Evolutionary conservation across 2,797 vertebrate species (phyloP).

Genomic region (Aulostomus chinensis): DNA sequence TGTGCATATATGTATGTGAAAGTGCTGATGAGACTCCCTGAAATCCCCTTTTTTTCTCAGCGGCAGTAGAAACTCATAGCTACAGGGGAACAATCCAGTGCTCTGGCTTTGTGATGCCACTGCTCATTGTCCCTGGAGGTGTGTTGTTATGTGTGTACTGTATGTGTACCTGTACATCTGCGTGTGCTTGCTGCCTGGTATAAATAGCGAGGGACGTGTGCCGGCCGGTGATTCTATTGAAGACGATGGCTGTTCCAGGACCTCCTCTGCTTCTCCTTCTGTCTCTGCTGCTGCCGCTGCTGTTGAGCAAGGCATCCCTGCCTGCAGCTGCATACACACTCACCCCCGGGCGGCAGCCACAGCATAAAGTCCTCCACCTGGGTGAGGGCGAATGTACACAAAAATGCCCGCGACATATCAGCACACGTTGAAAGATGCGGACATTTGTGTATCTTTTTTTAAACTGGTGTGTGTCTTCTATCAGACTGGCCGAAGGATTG

Average conservation of each 20-base stretch:
- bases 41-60: constrained; percentile 51
- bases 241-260: constrained; percentile 64
- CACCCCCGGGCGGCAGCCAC: constrained; percentile 55
- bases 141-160: constrained; percentile 33
- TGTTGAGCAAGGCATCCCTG: constrained; percentile 64
- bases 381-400: constrained; percentile 60
- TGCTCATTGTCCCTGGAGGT: constrained; percentile 64
- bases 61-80: constrained; percentile 63
- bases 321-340: constrained; percentile 67
- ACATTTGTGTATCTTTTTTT: too few species aligned
- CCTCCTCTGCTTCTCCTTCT: constrained; percentile 54
- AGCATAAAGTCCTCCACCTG: constrained; percentile 76
- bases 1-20: constrained; percentile 54
- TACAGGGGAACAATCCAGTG: constrained; percentile 77
- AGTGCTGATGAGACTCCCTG: constrained; percentile 75
- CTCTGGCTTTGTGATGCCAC: constrained; percentile 69
- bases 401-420: neutral
- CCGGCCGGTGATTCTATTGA: constrained; percentile 63
- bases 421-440: neutral
- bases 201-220: constrained; percentile 53
- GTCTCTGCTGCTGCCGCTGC: constrained; percentile 64
- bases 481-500: constrained; percentile 85
- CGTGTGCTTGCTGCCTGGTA: constrained; percentile 39
- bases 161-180: constrained; percentile 38
- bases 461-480: constrained; percentile 14